phyloP scores from a whole-genome alignment of 2,888 invertebrate species.

The Anthophora plumipes region DNA sequence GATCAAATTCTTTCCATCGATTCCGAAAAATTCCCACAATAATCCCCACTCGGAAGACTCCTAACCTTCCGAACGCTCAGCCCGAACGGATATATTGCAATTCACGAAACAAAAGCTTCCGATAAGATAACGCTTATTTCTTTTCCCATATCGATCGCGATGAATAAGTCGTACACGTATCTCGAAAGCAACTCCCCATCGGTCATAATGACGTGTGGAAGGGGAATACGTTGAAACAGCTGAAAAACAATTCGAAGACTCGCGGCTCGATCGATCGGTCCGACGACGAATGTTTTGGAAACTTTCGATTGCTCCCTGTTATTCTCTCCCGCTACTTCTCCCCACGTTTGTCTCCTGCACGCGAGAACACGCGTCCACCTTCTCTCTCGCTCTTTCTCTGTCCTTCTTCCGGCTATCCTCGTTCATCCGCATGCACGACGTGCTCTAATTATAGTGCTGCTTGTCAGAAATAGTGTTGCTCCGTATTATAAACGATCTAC shows the following conservation, averaged over 20 bases:
- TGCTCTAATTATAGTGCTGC: constrained; percentile 75
- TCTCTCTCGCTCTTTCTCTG: background rate
- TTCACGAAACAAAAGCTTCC: constrained; percentile 44
- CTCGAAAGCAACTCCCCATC: too few relatives aligned
- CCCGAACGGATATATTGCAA: background rate
- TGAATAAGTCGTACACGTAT: background rate
- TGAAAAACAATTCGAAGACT: background rate
- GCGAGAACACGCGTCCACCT: background rate
- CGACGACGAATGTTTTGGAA: constrained; percentile 47
- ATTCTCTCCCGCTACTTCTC: constrained; percentile 16
- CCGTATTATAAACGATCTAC: constrained; percentile 71
- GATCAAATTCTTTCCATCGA: too few relatives aligned
- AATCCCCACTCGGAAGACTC: background rate
- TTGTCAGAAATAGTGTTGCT: constrained; percentile 74
- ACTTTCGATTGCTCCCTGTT: constrained; percentile 46
- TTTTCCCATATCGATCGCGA: constrained; percentile 37
- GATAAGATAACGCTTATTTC: constrained; percentile 49
- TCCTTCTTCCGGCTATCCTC: constrained; percentile 4
- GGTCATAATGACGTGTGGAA: too few relatives aligned
- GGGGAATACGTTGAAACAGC: too few relatives aligned
- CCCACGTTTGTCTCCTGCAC: too few relatives aligned
- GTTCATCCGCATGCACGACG: constrained; percentile 63
- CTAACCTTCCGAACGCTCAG: constrained; percentile 22
- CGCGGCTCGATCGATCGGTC: constrained; percentile 35
- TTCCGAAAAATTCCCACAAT: too few relatives aligned